These are phyloP conservation scores for Cheilosia urbana DNA, from an alignment of 2,888 invertebrate genomes.

Conservation along the genomic window DNA sequence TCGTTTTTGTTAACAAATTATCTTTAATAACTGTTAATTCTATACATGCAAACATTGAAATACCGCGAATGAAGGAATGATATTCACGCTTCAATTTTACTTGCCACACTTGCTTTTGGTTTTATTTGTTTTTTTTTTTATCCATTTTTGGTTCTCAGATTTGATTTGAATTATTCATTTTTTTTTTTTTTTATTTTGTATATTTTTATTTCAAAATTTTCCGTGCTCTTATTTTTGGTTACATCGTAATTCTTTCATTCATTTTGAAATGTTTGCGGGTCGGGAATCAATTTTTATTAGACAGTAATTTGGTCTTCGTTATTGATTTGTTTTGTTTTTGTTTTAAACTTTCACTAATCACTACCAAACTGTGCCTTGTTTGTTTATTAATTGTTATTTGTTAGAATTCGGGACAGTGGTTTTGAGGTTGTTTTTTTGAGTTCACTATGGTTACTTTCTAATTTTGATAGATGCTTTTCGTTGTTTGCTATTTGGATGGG, in stretches of 20 bases:
- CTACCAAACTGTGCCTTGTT: conserved; percentile 74
- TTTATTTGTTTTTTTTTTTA: not conserved
- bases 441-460: conserved; percentile 25
- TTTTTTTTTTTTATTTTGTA: conserved; percentile 14
- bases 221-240: conserved; percentile 31
- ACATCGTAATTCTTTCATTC: conserved; percentile 35
- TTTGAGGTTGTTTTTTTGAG: conserved; percentile 52
- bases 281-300: conserved; percentile 39
- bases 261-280: not conserved
- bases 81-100: conserved; percentile 22
- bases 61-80: conserved; percentile 46
- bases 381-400: conserved; percentile 47
- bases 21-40: conserved; percentile 48
- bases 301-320: conserved; percentile 55
- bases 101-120: conserved; percentile 25
- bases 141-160: conserved; percentile 4
- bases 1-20: conserved; percentile 52
- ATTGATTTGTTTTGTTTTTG: conserved; percentile 36
- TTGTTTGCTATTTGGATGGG: conserved; percentile 11
- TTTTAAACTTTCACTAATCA: conserved; percentile 33
- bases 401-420: conserved; percentile 67
- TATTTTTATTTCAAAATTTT: conserved; percentile 30
- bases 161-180: conserved; percentile 30
- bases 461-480: conserved; percentile 3
- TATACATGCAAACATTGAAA: not conserved